Percentiles rank a stretch among this genome's conserved stretches.
These are phyloP conservation scores for Sebastes aleutianus DNA, from an alignment of 2,797 vertebrate species.

Conservation along the genomic window DNA sequence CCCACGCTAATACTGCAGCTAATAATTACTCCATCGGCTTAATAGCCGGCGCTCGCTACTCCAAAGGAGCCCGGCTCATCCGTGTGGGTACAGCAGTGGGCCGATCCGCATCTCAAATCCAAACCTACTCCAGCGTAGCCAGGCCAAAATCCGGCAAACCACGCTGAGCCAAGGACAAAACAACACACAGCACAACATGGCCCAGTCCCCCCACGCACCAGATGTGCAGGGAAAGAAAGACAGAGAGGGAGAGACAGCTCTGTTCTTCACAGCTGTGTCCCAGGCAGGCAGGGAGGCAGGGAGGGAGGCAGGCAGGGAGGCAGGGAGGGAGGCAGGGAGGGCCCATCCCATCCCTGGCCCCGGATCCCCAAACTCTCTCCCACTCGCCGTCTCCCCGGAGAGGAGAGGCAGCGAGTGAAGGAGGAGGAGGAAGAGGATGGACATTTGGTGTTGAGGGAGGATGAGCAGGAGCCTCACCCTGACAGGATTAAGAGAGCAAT, in stretches of 20 bases:
- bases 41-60: slow-evolving; percentile 40
- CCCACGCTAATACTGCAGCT: slow-evolving; percentile 48
- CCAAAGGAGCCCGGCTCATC: slow-evolving; percentile 35
- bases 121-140: slow-evolving; percentile 42
- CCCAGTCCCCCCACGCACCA: slow-evolving; percentile 40
- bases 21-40: slow-evolving; percentile 61
- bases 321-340: slow-evolving; percentile 17
- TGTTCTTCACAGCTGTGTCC: slow-evolving; percentile 61
- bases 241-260: slow-evolving; percentile 38
- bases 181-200: slow-evolving; percentile 42
- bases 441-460: slow-evolving; percentile 43
- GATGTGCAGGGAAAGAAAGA: slow-evolving; percentile 58
- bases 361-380: background rate
- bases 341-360: slow-evolving; percentile 1
- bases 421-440: slow-evolving; percentile 31
- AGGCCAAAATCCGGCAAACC: slow-evolving; percentile 51
- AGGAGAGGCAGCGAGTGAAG: slow-evolving; percentile 31
- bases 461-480: slow-evolving; percentile 44
- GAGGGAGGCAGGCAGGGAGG: background rate
- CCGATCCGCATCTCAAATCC: slow-evolving; percentile 46
- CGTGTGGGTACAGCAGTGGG: slow-evolving; percentile 44
- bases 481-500: slow-evolving; percentile 64
- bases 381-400: slow-evolving; percentile 29
- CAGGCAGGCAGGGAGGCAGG: slow-evolving; percentile 22
- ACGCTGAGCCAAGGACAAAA: slow-evolving; percentile 59